Evolutionary conservation across 2,888 invertebrate species (phyloP).

Genomic region (Yponomeuta plumbellus): DNA sequence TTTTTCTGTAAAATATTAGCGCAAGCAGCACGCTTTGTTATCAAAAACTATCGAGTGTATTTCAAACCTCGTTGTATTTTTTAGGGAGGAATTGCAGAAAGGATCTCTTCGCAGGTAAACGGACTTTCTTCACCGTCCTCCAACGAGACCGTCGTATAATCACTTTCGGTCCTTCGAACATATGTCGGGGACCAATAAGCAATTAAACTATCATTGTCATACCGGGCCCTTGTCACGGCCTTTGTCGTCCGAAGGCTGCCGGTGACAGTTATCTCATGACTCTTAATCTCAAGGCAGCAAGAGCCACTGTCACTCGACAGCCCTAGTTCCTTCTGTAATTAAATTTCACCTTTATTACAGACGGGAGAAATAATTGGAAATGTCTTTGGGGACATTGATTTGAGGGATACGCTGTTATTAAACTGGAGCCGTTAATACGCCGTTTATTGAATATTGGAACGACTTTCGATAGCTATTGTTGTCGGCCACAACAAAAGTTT

Average conservation of each 20-base stretch:
- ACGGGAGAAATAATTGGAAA: not conserved
- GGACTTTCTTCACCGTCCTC: no score
- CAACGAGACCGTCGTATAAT: conserved; percentile 17
- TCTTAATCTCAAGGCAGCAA: not conserved
- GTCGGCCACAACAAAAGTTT: not conserved
- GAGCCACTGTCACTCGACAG: not conserved
- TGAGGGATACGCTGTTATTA: not conserved
- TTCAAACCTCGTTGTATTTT: no score
- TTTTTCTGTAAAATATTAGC: no score
- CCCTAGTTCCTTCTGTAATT: not conserved
- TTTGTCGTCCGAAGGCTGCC: not conserved
- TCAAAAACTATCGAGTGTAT: no score
- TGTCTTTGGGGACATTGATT: not conserved
- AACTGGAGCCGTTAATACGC: not conserved
- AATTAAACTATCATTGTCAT: conserved; percentile 38
- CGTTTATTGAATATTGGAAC: not conserved
- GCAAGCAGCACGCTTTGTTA: no score
- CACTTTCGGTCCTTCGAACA: conserved; percentile 33
- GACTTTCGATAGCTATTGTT: not conserved
- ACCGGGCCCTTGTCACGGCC: conserved; percentile 23
- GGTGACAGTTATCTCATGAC: not conserved
- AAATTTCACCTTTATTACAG: not conserved
- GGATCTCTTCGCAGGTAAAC: no score
- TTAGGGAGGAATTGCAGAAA: no score
- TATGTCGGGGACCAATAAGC: conserved; percentile 35